A percentile compares a stretch with the other conserved stretches of the same genome.
These are phyloP conservation scores for Thera britannica DNA, from an alignment of 2,888 invertebrate species.

Conservation along the genomic window DNA sequence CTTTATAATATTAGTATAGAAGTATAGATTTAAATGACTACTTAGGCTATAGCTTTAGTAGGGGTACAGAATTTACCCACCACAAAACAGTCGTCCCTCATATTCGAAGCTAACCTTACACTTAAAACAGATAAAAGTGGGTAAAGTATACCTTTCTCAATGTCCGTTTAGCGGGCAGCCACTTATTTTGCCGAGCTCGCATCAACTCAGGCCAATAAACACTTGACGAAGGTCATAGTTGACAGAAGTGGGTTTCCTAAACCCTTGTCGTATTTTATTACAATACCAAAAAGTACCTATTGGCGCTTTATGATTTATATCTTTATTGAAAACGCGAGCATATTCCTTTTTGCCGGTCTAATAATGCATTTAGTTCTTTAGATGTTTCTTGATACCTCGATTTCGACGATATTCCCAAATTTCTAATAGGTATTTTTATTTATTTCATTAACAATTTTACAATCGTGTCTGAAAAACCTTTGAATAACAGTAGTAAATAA, in stretches of 20 bases:
- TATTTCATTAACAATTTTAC: too few relatives aligned
- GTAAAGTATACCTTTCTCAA: conserved; percentile 36
- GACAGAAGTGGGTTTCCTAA: conserved; percentile 36
- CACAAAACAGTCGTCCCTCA: too few relatives aligned
- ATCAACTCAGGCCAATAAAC: conserved; percentile 56
- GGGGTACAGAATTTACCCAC: too few relatives aligned
- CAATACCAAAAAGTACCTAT: conserved; percentile 27
- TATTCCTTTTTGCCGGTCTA: neutral
- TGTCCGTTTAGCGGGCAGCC: conserved; percentile 39
- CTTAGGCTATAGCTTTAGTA: too few relatives aligned
- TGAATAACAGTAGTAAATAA: too few relatives aligned
- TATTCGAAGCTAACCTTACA: conserved; percentile 13
- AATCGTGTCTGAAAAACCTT: too few relatives aligned
- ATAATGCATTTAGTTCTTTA: neutral
- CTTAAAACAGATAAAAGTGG: conserved; percentile 31
- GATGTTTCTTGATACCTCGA: conserved; percentile 4
- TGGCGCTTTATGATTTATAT: conserved; percentile 34
- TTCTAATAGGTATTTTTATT: too few relatives aligned
- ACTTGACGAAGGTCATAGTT: conserved; percentile 55
- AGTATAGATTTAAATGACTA: too few relatives aligned
- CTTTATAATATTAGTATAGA: too few relatives aligned
- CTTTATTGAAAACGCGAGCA: conserved; percentile 23
- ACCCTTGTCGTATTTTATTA: conserved; percentile 41
- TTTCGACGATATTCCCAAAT: conserved; percentile 2
- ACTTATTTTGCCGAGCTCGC: conserved; percentile 34